Conservation (phyloP, 2,888 invertebrate genomes). For the Noctua janthina region DNA sequence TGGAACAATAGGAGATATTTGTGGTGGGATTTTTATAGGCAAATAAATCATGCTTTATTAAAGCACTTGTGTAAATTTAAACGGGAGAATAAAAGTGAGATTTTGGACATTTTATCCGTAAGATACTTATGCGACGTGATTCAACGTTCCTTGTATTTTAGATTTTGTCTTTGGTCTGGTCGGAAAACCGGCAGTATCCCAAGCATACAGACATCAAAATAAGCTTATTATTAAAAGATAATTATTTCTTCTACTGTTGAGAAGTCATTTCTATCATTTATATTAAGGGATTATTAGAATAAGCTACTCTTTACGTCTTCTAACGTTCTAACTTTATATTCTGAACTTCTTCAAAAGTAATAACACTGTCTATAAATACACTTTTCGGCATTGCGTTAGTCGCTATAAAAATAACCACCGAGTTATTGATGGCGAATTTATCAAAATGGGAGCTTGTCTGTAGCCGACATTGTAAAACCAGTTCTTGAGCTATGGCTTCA, state of each 20-base stretch:
- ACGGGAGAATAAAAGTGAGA: not conserved
- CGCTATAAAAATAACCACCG: not conserved
- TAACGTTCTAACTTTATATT: not conserved
- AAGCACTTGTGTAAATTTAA: not conserved
- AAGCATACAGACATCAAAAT: not conserved
- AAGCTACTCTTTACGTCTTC: not conserved
- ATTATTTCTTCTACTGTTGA: not conserved
- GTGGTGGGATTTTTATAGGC: not conserved
- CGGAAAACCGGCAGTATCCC: not conserved
- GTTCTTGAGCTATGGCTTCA: not conserved
- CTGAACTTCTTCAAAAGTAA: not conserved
- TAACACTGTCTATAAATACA: conserved; percentile 2
- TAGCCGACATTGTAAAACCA: not conserved
- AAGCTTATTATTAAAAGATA: not conserved
- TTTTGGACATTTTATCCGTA: not conserved
- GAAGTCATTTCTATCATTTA: not conserved
- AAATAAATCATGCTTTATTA: conserved; percentile 10
- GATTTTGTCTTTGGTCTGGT: not conserved
- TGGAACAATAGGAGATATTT: not conserved
- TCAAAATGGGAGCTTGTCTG: not conserved
- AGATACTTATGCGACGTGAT: not conserved
- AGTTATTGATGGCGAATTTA: not conserved
- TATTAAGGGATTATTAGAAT: not conserved
- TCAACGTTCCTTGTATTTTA: not conserved
- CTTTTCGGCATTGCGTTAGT: conserved; percentile 12